Evolutionary conservation across 2,797 vertebrate species (phyloP).

Genomic region (Acanthopagrus latus): DNA sequence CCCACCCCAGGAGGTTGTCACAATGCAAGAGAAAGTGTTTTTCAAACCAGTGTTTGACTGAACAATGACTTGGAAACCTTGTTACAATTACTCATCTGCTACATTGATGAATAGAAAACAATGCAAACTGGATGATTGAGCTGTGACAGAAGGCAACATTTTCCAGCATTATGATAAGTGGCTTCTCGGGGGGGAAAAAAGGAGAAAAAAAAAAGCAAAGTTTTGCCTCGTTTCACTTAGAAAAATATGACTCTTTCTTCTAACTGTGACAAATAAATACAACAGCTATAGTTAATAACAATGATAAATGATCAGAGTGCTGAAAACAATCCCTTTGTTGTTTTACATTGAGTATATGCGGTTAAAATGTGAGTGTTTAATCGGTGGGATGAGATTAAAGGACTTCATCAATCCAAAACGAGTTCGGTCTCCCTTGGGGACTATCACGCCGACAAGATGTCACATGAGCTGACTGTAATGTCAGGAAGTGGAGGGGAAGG

Average conservation of each 20-base stretch:
- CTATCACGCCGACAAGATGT: too few species aligned
- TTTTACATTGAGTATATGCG: background rate
- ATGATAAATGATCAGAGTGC: slow-evolving; percentile 1
- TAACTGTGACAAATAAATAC: slow-evolving; percentile 22
- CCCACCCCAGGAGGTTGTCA: slow-evolving; percentile 63
- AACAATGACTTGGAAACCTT: slow-evolving; percentile 62
- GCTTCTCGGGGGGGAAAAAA: background rate
- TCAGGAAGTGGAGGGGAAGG: too few species aligned
- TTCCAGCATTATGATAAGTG: slow-evolving; percentile 38
- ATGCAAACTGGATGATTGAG: slow-evolving; percentile 42
- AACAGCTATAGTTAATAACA: slow-evolving; percentile 15
- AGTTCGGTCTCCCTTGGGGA: background rate
- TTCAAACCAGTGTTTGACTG: slow-evolving; percentile 50
- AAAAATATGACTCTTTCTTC: slow-evolving; percentile 32
- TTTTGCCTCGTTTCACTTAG: slow-evolving; percentile 24
- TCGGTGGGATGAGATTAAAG: background rate
- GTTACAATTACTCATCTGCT: slow-evolving; percentile 53
- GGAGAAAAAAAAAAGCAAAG: slow-evolving; percentile 19
- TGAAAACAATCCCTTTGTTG: slow-evolving; percentile 27
- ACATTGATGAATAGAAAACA: slow-evolving; percentile 32
- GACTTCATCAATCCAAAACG: background rate
- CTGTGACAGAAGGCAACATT: slow-evolving; percentile 58
- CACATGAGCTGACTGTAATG: too few species aligned
- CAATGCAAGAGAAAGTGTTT: slow-evolving; percentile 48
- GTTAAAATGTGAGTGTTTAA: background rate